Base-by-base conservation (phyloP, 2,113 vertebrate species). In the Rhizomys pruinosus region DNA sequence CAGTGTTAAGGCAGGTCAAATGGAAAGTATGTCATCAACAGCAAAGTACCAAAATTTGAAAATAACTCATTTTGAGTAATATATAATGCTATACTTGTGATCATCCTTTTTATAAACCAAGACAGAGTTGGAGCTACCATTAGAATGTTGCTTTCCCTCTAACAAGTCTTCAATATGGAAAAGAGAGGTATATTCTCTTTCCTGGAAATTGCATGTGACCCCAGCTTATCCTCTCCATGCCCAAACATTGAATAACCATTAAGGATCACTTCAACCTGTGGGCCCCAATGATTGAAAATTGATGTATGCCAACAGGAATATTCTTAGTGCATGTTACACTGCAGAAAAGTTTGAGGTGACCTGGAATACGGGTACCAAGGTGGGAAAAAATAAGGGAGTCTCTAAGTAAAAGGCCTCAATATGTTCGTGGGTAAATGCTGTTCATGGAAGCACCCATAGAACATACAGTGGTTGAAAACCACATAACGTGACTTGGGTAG, bases 21-120 rank as follows among this genome's bases (percentile, higher is more conserved):
- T 77, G 47, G 37, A 71, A 93, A 37, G 10, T 69, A 12, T 82
- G 57, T 72, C 68, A 27, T 87, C 87, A 84, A 17, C 22, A 69
- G 84, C 90, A 86, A 91, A 76, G 44, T 39, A 74, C 22, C 4
- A 68, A 82, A 66, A 27, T 82, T 89, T 27, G 23, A 39, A 84
- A 86, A 84, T 34, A 71, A 92, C 71, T 78, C 10, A 84, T 68
- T 79, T 86, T 84, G 29, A 34, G n/a, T 85, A 82, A 74, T 11
- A 29, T 90, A 77, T 3, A 0, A 91, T 19, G 37, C 76, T 87
- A 72, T 80, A 74, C 32, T 91, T 42, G n/a, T 25, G 37, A 66
- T 90, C 64, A 87, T 84, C 39, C 16, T 80, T 87, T 42, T 77
- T 89, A 66, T 44, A 81, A 85, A 81, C 81, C 84, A 84, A 32